Evolutionary conservation across 2,797 vertebrate genomes (phyloP).

Genomic region (Triplophysa bombifrons): DNA sequence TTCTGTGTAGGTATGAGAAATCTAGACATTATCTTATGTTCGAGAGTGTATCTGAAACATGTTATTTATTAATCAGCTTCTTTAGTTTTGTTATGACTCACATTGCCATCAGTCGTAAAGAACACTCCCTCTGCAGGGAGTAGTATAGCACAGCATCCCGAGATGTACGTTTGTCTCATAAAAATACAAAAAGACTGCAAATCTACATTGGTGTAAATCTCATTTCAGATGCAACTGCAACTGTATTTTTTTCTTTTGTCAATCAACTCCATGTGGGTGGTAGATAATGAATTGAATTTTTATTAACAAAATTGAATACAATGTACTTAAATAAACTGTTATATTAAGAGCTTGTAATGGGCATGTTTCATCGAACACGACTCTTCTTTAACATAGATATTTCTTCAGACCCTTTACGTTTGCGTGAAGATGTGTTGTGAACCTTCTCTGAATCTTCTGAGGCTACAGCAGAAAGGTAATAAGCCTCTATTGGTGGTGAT

Average conservation of each 20-base stretch:
- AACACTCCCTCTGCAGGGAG: slow-evolving; percentile 8
- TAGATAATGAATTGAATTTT: background rate
- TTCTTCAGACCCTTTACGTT: slow-evolving; percentile 85
- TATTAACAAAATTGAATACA: slow-evolving; percentile 31
- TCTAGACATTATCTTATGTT: background rate
- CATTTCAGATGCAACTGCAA: background rate
- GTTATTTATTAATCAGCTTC: background rate
- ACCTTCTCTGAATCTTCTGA: slow-evolving; percentile 60
- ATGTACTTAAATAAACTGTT: slow-evolving; percentile 33
- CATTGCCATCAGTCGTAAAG: background rate
- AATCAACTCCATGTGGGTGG: background rate
- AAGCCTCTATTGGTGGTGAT: slow-evolving; percentile 80
- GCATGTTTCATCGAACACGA: slow-evolving; percentile 59
- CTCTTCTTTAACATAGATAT: slow-evolving; percentile 79
- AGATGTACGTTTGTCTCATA: background rate
- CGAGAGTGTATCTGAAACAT: background rate
- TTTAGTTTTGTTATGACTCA: background rate
- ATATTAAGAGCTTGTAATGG: background rate
- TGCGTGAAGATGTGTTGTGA: slow-evolving; percentile 76
- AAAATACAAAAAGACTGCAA: too few relatives aligned
- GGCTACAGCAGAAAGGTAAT: slow-evolving; percentile 76
- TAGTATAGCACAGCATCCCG: background rate
- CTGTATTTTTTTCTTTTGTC: background rate
- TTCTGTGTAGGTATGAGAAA: background rate
- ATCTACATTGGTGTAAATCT: background rate